A percentile compares a stretch with the other conserved stretches of the same genome.
Conservation (phyloP, 2,888 invertebrate species). For the Drosophila mayaguana region DNA sequence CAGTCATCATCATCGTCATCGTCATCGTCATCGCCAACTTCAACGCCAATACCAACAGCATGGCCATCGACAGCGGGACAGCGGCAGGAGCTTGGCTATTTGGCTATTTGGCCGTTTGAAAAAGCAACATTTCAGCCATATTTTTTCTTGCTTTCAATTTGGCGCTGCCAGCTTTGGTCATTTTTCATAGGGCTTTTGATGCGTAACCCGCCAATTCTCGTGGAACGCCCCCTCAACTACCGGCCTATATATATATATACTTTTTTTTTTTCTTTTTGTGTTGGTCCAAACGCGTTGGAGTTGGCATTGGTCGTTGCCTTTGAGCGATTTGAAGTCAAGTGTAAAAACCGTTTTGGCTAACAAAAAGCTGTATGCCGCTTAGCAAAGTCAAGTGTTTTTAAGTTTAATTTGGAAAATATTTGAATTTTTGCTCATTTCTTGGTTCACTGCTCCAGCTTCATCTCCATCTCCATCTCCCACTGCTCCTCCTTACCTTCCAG, state of each 20-base stretch:
- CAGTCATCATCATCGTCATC: constrained; percentile 50
- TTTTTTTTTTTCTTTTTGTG: background rate
- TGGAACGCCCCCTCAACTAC: constrained; percentile 11
- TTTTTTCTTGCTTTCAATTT: constrained; percentile 80
- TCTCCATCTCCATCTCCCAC: constrained; percentile 11
- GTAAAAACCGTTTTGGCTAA: constrained; percentile 74
- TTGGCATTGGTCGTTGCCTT: constrained; percentile 58
- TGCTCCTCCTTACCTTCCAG: background rate
- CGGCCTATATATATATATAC: constrained; percentile 6
- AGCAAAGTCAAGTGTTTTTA: constrained; percentile 72
- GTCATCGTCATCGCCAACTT: constrained; percentile 26
- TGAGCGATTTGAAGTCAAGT: constrained; percentile 82
- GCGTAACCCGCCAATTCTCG: constrained; percentile 67
- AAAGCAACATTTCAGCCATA: constrained; percentile 79
- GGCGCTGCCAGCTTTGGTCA: constrained; percentile 74
- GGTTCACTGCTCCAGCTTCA: constrained; percentile 59
- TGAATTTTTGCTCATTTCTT: constrained; percentile 81
- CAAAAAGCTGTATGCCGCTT: constrained; percentile 46
- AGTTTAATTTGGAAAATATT: constrained; percentile 80
- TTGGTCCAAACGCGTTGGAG: constrained; percentile 56
- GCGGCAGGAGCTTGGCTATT: constrained; percentile 33
- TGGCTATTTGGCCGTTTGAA: constrained; percentile 63
- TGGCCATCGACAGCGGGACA: too few species aligned
- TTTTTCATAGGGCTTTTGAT: constrained; percentile 80
- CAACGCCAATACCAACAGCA: constrained; percentile 10